Percentiles rank a stretch among this genome's conserved stretches.
Evolutionary conservation across 2,888 invertebrate genomes (phyloP).

Genomic region (Aplocera efformata): DNA sequence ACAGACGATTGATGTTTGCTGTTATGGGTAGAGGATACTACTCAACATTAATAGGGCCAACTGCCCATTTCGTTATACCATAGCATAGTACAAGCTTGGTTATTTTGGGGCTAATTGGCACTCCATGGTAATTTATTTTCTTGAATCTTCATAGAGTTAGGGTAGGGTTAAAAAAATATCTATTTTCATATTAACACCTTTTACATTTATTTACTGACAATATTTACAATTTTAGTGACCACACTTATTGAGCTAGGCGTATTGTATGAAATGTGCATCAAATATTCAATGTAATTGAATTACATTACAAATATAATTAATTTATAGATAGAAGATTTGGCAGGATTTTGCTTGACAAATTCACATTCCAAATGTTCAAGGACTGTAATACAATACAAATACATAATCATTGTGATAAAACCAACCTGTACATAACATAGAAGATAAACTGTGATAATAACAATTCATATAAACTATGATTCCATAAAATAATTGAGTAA

Average conservation of each 20-base stretch:
- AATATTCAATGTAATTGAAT: conserved; percentile 70
- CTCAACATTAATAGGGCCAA: too few relatives aligned
- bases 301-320: conserved; percentile 62
- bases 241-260: conserved; percentile 79
- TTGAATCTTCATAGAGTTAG: too few relatives aligned
- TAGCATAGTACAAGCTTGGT: too few relatives aligned
- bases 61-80: too few relatives aligned
- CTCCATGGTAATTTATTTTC: too few relatives aligned
- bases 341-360: conserved; percentile 76
- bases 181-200: conserved; percentile 63
- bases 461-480: conserved; percentile 38
- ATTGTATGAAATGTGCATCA: conserved; percentile 77
- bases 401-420: conserved; percentile 32
- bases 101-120: too few relatives aligned
- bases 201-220: conserved; percentile 79
- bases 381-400: conserved; percentile 40
- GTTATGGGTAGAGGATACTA: too few relatives aligned
- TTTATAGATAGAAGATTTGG: conserved; percentile 59
- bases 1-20: too few relatives aligned
- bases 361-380: conserved; percentile 54
- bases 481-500: conserved; percentile 42
- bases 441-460: conserved; percentile 47
- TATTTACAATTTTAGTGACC: conserved; percentile 79
- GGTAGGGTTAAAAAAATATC: too few relatives aligned
- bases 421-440: conserved; percentile 63